A percentile compares a stretch with the other conserved stretches of the same genome.
These are phyloP conservation scores for Apomyelois bistriatella DNA, from an alignment of 2,888 invertebrate genomes.

Conservation along the genomic window DNA sequence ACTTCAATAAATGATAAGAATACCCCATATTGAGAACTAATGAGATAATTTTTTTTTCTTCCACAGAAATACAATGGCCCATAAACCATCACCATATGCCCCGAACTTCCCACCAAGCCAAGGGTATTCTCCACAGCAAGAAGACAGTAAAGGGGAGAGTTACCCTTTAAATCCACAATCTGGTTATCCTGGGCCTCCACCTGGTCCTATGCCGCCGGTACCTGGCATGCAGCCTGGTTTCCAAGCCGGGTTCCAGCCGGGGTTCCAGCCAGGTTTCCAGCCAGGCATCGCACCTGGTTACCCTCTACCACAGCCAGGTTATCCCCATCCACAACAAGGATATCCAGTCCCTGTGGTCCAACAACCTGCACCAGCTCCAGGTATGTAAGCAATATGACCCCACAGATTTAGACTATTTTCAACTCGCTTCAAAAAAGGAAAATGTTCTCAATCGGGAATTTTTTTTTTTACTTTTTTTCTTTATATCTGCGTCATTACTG, in stretches of 20 bases:
- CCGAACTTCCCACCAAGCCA: constrained; percentile 68
- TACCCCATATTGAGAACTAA: no score
- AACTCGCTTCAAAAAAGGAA: not conserved
- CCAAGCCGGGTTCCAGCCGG: constrained; percentile 59
- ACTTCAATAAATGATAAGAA: no score
- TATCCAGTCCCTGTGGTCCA: constrained; percentile 51
- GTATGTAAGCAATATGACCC: constrained; percentile 27
- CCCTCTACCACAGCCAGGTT: constrained; percentile 38
- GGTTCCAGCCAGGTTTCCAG: constrained; percentile 48
- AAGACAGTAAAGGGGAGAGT: constrained; percentile 31
- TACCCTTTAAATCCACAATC: constrained; percentile 25
- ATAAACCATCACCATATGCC: constrained; percentile 62
- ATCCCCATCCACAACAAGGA: constrained; percentile 31
- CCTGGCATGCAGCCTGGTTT: constrained; percentile 65
- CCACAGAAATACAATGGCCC: constrained; percentile 39
- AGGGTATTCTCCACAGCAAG: constrained; percentile 63
- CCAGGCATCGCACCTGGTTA: constrained; percentile 39
- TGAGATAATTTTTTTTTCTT: not conserved
- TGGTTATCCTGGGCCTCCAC: constrained; percentile 52
- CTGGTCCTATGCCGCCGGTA: constrained; percentile 11
- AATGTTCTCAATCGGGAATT: no score
- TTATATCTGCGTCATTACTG: no score
- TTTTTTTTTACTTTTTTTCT: no score
- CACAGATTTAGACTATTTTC: not conserved
- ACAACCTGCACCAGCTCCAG: constrained; percentile 49